Percentiles rank a stretch among this genome's conserved stretches.
These are phyloP conservation scores for Torymus aiolomorphi DNA, from an alignment of 2,888 invertebrate species.

Conservation along the genomic window DNA sequence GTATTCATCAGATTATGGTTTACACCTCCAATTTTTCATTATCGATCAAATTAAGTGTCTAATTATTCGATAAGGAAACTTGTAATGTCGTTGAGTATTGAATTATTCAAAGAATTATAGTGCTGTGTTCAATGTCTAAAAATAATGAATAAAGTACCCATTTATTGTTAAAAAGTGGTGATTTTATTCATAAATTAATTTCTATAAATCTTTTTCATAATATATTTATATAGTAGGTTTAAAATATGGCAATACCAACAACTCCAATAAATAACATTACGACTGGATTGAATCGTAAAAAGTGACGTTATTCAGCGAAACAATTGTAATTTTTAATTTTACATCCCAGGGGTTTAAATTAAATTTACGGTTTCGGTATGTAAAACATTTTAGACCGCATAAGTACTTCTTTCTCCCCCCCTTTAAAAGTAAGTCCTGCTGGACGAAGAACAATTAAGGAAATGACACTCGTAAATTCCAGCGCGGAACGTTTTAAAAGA, in stretches of 20 bases:
- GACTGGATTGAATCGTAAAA: constrained; percentile 22
- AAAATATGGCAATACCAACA: too few relatives aligned
- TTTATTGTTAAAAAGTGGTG: too few relatives aligned
- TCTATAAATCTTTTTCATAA: too few relatives aligned
- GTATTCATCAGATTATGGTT: not conserved
- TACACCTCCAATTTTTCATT: too few relatives aligned
- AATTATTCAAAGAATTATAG: too few relatives aligned
- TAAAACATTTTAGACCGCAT: constrained; percentile 60
- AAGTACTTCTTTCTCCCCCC: constrained; percentile 60
- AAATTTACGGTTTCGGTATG: constrained; percentile 52
- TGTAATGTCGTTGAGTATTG: too few relatives aligned
- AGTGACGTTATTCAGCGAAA: not conserved
- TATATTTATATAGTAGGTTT: too few relatives aligned
- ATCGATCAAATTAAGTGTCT: too few relatives aligned
- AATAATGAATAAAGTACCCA: too few relatives aligned
- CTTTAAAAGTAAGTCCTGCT: constrained; percentile 66
- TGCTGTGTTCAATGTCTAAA: too few relatives aligned
- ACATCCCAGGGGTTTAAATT: constrained; percentile 25
- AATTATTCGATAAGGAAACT: too few relatives aligned
- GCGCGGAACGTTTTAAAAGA: constrained; percentile 65
- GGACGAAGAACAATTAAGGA: constrained; percentile 69
- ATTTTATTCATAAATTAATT: too few relatives aligned
- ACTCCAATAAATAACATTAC: not conserved
- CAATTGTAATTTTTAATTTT: constrained; percentile 42
- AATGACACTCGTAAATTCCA: constrained; percentile 71